These are phyloP conservation scores for Notarius quadriscutis DNA, from an alignment of 2,113 vertebrate species.

Conservation along the genomic window DNA sequence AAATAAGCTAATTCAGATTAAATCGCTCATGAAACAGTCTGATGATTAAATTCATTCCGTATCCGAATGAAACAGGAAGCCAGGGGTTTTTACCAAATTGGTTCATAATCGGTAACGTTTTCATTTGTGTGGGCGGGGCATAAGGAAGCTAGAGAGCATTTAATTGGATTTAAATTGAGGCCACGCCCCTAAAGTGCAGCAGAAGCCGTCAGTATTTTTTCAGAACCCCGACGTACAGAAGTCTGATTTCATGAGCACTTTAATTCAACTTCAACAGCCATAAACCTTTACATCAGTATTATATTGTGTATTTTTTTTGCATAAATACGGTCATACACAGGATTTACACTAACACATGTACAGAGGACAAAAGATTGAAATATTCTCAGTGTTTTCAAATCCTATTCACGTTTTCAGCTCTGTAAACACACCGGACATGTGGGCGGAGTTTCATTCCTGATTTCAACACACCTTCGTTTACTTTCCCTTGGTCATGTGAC, in stretches of 20 bases:
- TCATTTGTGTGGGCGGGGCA: not conserved
- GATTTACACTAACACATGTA: not conserved
- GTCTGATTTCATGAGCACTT: not conserved
- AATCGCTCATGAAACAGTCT: not conserved
- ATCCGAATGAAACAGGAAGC: not conserved
- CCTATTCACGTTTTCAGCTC: not conserved
- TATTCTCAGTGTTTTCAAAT: not conserved
- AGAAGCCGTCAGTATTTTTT: not conserved
- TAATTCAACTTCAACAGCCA: not conserved
- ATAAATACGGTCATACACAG: not conserved
- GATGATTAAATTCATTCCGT: not conserved
- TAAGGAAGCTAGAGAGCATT: not conserved
- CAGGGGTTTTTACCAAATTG: not conserved
- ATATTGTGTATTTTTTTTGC: not conserved
- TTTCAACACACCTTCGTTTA: not conserved
- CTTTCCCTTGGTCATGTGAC: not conserved
- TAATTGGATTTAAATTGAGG: not conserved
- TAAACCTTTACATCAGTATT: conserved; percentile 6
- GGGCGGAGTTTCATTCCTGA: not conserved
- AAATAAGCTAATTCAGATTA: conserved; percentile 7
- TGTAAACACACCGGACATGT: not conserved
- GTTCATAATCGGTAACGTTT: not conserved
- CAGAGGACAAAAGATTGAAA: not conserved
- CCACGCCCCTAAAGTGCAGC: not conserved
- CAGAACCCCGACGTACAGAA: not conserved